Base-by-base conservation (phyloP, 2,888 invertebrate genomes). In the Julus scanicus region DNA sequence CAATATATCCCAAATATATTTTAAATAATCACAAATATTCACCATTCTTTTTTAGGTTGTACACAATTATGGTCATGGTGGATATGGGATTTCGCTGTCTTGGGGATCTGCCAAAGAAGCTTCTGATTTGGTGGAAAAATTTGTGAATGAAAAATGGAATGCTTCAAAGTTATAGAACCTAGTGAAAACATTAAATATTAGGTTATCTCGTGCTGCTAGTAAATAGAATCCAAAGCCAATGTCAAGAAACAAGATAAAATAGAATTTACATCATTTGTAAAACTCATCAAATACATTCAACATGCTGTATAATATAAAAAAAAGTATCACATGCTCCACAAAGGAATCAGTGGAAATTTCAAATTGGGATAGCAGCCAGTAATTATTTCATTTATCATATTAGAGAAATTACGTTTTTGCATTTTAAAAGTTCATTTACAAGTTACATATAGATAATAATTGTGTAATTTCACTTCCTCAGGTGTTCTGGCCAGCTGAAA, bases 21-120 rank as follows among this genome's bases (percentile, higher is more conserved):
- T 4, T 0, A 63, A 6, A 20, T 57, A 84, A 57, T 48, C 20
- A 53, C 5, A 88, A 15, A 63, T 57, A 11, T 44, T 20, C 17
- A 53, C 71, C 89, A 89, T 93, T 0, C 95, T 93, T 8, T 29
- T 29, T 71, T 13, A 84, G 84, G 94, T 98, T 53, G 95, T 98
- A 8, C 98, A 99, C 92, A 97, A 98, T 92, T 98, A 98, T 91
- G 98, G 98, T 0, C 98, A 98, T 92, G 98, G 98, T 0, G 98
- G 97, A 0, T 97, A 98, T 91, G 98, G 98, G 0, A 96, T 98
- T 0, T 96, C 96, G 89, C 95, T 97, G 63, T 96, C 97, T 6
- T 98, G 98, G 48, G 98, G 98, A 11, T 97, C 97, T 0, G 95
- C 96, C 0, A 93, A 94, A 89, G 94, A 97, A 91, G 97, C 97